Evolutionary conservation across 92 coral and sea anemone species (phyloP).

Genomic region (Bergia puertoricense): DNA sequence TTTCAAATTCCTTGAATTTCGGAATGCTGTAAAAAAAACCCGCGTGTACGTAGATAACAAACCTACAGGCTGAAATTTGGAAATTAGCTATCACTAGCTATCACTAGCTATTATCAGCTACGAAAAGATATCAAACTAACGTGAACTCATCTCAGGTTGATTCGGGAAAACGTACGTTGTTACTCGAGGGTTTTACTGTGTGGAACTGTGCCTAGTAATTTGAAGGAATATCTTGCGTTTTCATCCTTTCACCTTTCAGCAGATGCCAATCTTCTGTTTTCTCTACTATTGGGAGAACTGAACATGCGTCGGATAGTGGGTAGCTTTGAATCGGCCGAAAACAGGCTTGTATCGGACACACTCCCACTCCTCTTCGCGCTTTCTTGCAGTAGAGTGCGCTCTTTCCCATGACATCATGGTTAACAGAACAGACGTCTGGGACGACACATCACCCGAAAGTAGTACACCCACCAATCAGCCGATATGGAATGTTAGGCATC

Average conservation of each 20-base stretch:
- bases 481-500: background rate
- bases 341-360: background rate
- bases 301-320: background rate
- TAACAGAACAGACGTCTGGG: background rate
- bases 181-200: no score
- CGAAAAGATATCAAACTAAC: no score
- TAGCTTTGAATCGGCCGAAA: background rate
- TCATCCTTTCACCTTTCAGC: background rate
- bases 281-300: no score
- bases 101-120: no score
- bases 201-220: background rate
- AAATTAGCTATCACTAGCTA: no score
- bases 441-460: background rate
- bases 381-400: background rate
- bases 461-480: background rate
- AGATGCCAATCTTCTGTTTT: background rate
- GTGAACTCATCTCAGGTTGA: no score
- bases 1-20: background rate
- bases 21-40: background rate
- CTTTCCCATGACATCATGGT: background rate
- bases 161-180: no score
- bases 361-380: background rate
- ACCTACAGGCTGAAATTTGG: no score
- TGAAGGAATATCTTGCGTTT: background rate
- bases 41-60: no score